These are phyloP conservation scores for Mirza zaza DNA, from an alignment of 2,113 vertebrate species.

Conservation along the genomic window DNA sequence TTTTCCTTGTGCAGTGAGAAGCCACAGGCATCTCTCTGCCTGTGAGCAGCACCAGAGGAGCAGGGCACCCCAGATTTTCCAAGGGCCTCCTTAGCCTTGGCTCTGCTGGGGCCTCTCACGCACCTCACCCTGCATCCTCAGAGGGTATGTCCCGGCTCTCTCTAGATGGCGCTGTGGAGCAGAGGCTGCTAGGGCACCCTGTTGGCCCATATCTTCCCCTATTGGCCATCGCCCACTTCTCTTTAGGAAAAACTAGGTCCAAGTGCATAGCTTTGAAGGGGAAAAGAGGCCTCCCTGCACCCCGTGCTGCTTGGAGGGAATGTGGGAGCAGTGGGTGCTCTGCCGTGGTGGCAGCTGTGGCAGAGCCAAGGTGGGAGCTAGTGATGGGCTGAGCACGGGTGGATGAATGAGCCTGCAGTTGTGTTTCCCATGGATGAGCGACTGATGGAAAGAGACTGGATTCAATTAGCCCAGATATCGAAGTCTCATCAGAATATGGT, in stretches of 20 bases:
- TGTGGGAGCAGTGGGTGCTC: not conserved
- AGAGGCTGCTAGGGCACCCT: not conserved
- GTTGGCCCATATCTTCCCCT: not conserved
- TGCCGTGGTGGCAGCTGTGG: not conserved
- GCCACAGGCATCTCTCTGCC: constrained; percentile 4
- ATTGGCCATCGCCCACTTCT: not conserved
- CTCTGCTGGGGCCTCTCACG: not conserved
- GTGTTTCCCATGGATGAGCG: not conserved
- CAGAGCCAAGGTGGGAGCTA: no score
- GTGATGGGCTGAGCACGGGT: accelerated
- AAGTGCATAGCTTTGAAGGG: not conserved
- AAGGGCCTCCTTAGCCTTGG: not conserved
- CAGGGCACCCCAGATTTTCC: not conserved
- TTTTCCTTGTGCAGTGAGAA: constrained; percentile 46
- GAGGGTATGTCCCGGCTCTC: accelerated
- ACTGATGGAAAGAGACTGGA: not conserved
- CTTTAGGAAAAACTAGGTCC: not conserved
- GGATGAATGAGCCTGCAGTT: accelerated
- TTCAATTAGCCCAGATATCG: not conserved
- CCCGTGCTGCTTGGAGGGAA: no score
- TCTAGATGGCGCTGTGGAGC: not conserved
- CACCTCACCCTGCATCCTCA: not conserved
- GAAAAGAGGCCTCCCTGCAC: accelerated
- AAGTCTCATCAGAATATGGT: not conserved
- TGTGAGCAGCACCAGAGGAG: not conserved